These are phyloP conservation scores for Ips typographus DNA, from an alignment of 1,140 invertebrate genomes.

Conservation along the genomic window DNA sequence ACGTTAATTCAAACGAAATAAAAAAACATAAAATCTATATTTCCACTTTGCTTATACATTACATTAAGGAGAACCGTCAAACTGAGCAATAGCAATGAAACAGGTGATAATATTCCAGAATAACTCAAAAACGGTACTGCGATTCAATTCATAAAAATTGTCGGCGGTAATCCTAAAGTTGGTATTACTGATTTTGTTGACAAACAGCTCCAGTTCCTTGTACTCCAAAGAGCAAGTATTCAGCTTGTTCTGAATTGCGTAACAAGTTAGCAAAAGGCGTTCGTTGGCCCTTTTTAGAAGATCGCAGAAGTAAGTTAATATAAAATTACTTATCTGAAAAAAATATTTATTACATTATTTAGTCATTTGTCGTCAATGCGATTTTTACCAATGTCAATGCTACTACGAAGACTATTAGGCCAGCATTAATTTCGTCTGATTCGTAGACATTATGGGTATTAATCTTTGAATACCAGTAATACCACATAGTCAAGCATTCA, in stretches of 20 bases:
- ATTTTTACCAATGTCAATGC: no score
- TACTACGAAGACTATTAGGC: no score
- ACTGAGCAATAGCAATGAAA: conserved; percentile 21
- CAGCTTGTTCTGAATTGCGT: conserved; percentile 11
- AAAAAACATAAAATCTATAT: no score
- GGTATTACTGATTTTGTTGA: conserved; percentile 5
- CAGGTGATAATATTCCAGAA: conserved; percentile 18
- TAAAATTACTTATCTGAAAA: conserved; percentile 11
- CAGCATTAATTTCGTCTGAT: no score
- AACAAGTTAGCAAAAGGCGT: conserved; percentile 11
- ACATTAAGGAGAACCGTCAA: no score
- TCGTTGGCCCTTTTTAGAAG: conserved; percentile 4
- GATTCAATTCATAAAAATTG: conserved; percentile 19
- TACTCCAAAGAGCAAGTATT: conserved; percentile 6
- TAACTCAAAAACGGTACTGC: conserved; percentile 16
- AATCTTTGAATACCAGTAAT: no score
- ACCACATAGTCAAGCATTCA: no score
- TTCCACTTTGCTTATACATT: no score
- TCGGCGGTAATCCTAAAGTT: conserved; percentile 18
- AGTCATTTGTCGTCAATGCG: no score
- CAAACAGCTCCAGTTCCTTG: conserved; percentile 12
- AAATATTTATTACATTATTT: no score
- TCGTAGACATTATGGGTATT: no score
- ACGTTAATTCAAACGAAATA: no score
- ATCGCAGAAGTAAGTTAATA: conserved; percentile 17